Conservation (phyloP, 2,113 vertebrate species). For the Oenanthe oenanthe region DNA sequence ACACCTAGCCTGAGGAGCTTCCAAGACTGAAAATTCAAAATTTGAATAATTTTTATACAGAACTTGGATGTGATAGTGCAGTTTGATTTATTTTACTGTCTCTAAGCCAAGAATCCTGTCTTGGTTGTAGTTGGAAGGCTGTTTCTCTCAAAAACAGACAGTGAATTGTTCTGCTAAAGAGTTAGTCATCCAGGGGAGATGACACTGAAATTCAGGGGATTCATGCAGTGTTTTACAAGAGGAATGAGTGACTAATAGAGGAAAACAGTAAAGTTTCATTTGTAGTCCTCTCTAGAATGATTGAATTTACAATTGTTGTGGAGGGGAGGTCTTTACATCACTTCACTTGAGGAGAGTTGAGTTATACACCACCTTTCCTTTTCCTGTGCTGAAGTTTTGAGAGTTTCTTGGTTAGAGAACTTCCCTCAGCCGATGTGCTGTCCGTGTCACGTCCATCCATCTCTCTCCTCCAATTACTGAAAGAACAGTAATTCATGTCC, state of each 20-base stretch:
- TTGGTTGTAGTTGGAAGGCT: not conserved
- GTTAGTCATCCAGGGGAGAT: not conserved
- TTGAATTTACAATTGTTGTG: not conserved
- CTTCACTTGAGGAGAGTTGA: not conserved
- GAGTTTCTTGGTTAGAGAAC: not conserved
- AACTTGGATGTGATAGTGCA: not conserved
- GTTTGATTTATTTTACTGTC: not conserved
- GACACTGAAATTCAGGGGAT: not conserved
- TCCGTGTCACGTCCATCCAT: fast-evolving
- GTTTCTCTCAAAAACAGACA: not conserved
- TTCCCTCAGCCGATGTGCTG: not conserved
- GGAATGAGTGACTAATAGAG: not conserved
- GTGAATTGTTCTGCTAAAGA: not conserved
- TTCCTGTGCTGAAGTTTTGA: not conserved
- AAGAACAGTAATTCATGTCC: not conserved
- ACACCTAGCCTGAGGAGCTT: not conserved
- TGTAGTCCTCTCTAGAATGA: not conserved
- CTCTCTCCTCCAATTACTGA: not conserved
- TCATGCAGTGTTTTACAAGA: not conserved
- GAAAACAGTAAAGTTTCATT: not conserved
- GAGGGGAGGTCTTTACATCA: not conserved
- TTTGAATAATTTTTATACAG: not conserved
- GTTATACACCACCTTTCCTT: not conserved
- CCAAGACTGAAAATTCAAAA: not conserved
- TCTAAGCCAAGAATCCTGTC: not conserved